These are phyloP conservation scores for Temnopleurus reevesii DNA, from an alignment of 53 echinoderm and acorn worm genomes.

Conservation along the genomic window DNA sequence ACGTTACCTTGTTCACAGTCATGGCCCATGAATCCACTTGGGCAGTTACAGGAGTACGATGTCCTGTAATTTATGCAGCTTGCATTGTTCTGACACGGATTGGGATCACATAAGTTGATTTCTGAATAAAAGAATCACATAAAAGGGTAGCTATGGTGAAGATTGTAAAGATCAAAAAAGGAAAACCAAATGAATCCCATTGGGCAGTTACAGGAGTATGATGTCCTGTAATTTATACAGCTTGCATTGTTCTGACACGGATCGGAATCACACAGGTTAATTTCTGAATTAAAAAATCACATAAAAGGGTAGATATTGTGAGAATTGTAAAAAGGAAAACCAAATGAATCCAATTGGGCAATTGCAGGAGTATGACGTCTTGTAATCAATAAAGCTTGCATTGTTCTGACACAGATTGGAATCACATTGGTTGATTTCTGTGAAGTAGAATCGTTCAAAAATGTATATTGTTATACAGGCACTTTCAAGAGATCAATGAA, in stretches of 20 bases:
- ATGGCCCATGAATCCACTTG: slow-evolving; percentile 44
- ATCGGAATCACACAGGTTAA: slow-evolving; percentile 56
- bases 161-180: too few species aligned
- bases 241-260: slow-evolving; percentile 74
- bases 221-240: slow-evolving; percentile 63
- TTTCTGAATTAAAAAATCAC: too few species aligned
- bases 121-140: too few species aligned
- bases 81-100: slow-evolving; percentile 74
- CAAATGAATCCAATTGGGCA: slow-evolving; percentile 43
- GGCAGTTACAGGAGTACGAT: slow-evolving; percentile 63
- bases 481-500: too few species aligned
- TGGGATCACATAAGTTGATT: slow-evolving; percentile 59
- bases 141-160: too few species aligned
- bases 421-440: slow-evolving; percentile 61
- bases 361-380: slow-evolving; percentile 63
- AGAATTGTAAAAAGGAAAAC: too few species aligned
- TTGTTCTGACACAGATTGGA: slow-evolving; percentile 70
- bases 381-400: slow-evolving; percentile 62
- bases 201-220: slow-evolving; percentile 63
- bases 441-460: too few species aligned
- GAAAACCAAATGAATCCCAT: too few species aligned
- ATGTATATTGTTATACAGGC: too few species aligned
- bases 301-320: too few species aligned
- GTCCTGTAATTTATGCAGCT: slow-evolving; percentile 62
- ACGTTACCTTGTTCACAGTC: slow-evolving; percentile 48